Percentiles rank a stretch among this genome's conserved stretches.
These are phyloP conservation scores for Perizoma flavofasciatum DNA, from an alignment of 2,888 invertebrate genomes.

Conservation along the genomic window DNA sequence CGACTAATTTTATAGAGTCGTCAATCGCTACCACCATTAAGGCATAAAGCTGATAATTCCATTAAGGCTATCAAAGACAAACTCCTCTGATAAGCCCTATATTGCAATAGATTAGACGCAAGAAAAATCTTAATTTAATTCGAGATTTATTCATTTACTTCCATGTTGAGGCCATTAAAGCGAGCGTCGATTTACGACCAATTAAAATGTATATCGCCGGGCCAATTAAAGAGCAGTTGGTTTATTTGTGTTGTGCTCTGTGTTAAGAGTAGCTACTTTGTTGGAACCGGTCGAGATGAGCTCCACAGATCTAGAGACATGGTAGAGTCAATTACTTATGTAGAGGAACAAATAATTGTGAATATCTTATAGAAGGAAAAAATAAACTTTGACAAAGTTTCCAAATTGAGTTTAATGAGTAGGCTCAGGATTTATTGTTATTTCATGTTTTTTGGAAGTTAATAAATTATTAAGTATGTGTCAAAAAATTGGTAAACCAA, in stretches of 20 bases:
- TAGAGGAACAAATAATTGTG: background rate
- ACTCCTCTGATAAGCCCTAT: constrained; percentile 42
- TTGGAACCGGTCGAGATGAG: constrained; percentile 42
- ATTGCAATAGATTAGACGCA: constrained; percentile 40
- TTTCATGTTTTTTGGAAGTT: too few species aligned
- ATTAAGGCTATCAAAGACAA: constrained; percentile 52
- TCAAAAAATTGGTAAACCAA: too few species aligned
- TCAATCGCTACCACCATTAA: constrained; percentile 43
- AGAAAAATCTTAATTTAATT: constrained; percentile 43
- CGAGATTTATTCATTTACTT: constrained; percentile 43
- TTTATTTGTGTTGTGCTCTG: constrained; percentile 67
- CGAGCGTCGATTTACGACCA: constrained; percentile 68
- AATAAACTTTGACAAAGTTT: too few species aligned
- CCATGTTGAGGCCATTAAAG: constrained; percentile 60
- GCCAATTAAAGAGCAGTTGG: constrained; percentile 73
- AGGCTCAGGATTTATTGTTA: too few species aligned
- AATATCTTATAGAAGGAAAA: too few species aligned
- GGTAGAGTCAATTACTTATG: constrained; percentile 26
- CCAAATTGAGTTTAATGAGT: too few species aligned
- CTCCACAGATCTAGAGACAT: constrained; percentile 21
- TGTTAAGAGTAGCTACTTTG: constrained; percentile 58
- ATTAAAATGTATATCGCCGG: constrained; percentile 77
- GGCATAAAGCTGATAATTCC: constrained; percentile 50
- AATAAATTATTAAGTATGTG: too few species aligned
- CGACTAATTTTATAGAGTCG: constrained; percentile 17